Evolutionary conservation across 2,113 vertebrate genomes (phyloP).

Genomic region (Polyodon spathula): DNA sequence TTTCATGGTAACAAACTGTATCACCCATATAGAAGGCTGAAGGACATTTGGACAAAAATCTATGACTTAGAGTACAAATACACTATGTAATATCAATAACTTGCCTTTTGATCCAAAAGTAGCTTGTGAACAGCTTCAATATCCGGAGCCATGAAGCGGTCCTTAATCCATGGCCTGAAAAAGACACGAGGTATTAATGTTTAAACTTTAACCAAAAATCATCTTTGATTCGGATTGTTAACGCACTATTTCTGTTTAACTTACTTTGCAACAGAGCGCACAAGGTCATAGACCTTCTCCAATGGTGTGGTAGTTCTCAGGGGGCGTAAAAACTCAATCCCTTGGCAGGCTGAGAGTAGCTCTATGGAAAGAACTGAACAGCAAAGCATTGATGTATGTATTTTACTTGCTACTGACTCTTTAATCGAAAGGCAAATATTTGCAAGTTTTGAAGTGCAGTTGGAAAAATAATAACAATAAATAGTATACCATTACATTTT

Average conservation of each 20-base stretch:
- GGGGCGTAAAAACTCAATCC: constrained; percentile 94
- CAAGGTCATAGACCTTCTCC: constrained; percentile 96
- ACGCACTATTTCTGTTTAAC: constrained; percentile 45
- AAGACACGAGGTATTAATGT: constrained; percentile 23
- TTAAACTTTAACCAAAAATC: constrained; percentile 32
- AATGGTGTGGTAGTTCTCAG: constrained; percentile 87
- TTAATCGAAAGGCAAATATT: too few species aligned
- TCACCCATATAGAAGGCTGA: background rate
- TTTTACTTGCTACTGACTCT: too few species aligned
- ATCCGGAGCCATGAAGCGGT: constrained; percentile 95
- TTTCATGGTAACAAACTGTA: too few species aligned
- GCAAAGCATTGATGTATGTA: too few species aligned
- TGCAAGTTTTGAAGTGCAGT: too few species aligned
- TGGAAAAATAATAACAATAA: too few species aligned
- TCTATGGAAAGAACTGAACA: constrained; percentile 84
- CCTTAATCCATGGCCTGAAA: constrained; percentile 90
- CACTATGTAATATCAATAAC: background rate
- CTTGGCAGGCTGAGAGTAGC: constrained; percentile 89
- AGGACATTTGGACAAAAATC: background rate
- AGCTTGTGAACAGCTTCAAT: constrained; percentile 82
- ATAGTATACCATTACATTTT: too few species aligned
- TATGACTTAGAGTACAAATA: background rate
- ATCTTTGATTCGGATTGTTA: constrained; percentile 20
- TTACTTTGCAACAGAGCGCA: constrained; percentile 91
- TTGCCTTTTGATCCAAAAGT: constrained; percentile 82